phyloP scores from a whole-genome alignment of 2,888 invertebrate species.

The Perdita meconis region DNA sequence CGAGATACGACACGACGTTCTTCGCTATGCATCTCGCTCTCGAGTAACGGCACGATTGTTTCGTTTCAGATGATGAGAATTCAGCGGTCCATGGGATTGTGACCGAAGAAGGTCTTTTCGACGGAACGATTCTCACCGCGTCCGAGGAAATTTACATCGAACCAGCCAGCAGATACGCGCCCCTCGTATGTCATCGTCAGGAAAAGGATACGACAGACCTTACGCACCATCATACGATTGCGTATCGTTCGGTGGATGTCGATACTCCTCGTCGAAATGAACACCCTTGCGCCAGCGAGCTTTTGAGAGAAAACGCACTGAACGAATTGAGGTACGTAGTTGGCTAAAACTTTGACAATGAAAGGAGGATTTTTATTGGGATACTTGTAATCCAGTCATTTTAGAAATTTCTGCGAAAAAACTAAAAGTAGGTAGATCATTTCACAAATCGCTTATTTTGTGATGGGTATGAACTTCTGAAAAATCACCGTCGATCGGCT shows the following conservation, averaged over 20 bases:
- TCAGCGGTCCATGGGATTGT: slow-evolving; percentile 93
- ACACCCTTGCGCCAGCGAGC: slow-evolving; percentile 80
- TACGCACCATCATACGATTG: slow-evolving; percentile 89
- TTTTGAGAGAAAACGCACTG: slow-evolving; percentile 73
- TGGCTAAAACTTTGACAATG: background rate
- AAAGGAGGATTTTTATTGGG: no score
- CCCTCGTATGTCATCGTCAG: slow-evolving; percentile 77
- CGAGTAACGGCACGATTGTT: background rate
- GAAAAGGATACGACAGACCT: slow-evolving; percentile 55
- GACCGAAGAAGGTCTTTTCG: slow-evolving; percentile 93
- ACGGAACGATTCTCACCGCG: slow-evolving; percentile 92
- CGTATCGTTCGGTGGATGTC: slow-evolving; percentile 92
- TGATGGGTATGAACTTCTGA: no score
- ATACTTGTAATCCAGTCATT: no score
- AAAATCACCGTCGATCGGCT: no score
- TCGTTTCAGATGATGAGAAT: slow-evolving; percentile 90
- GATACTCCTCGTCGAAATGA: slow-evolving; percentile 65
- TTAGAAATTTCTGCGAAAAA: no score
- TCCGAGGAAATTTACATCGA: slow-evolving; percentile 93
- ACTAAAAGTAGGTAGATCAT: no score
- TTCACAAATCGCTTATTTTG: no score
- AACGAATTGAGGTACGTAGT: slow-evolving; percentile 48
- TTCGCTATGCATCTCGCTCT: background rate
- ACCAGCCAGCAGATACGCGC: slow-evolving; percentile 88
- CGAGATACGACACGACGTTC: no score